phyloP scores from a whole-genome alignment of 1,140 invertebrate genomes.

The Drosophila nigrodunni region DNA sequence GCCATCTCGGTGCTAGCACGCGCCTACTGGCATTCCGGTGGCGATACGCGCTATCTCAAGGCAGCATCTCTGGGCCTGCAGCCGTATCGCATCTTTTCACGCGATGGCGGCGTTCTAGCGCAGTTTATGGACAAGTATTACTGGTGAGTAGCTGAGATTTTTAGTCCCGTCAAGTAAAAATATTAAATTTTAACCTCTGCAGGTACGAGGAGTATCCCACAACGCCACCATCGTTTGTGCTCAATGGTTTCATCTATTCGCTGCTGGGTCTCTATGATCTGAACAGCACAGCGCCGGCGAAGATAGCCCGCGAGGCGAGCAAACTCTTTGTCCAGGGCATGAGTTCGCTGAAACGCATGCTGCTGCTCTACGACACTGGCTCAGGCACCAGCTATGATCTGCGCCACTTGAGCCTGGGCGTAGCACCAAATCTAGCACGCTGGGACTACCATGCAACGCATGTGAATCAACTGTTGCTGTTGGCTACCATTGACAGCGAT shows the following conservation, averaged over 20 bases:
- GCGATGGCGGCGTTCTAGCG: constrained; percentile 93
- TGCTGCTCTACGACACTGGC: constrained; percentile 97
- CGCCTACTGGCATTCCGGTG: constrained; percentile 93
- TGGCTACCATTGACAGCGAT: constrained; percentile 95
- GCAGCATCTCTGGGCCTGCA: constrained; percentile 92
- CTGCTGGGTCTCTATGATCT: constrained; percentile 98
- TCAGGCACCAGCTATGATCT: constrained; percentile 98
- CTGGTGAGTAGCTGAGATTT: constrained; percentile 85
- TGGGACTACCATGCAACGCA: constrained; percentile 99
- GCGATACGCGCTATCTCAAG: constrained; percentile 91
- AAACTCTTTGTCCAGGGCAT: constrained; percentile 94
- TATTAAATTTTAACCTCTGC: neutral
- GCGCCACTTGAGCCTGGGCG: constrained; percentile 94
- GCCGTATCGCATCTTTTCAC: constrained; percentile 91
- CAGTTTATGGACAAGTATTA: constrained; percentile 92
- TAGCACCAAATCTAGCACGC: constrained; percentile 95
- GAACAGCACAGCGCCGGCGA: constrained; percentile 88
- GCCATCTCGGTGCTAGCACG: constrained; percentile 96
- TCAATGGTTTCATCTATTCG: constrained; percentile 99
- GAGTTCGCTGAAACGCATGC: constrained; percentile 93
- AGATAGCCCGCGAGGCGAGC: constrained; percentile 88
- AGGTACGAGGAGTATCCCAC: constrained; percentile 99
- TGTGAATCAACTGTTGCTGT: constrained; percentile 96
- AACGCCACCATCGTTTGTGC: constrained; percentile 95
- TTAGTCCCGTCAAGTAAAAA: neutral